These are phyloP conservation scores for Ochropacha duplaris DNA, from an alignment of 2,888 invertebrate species.

Conservation along the genomic window DNA sequence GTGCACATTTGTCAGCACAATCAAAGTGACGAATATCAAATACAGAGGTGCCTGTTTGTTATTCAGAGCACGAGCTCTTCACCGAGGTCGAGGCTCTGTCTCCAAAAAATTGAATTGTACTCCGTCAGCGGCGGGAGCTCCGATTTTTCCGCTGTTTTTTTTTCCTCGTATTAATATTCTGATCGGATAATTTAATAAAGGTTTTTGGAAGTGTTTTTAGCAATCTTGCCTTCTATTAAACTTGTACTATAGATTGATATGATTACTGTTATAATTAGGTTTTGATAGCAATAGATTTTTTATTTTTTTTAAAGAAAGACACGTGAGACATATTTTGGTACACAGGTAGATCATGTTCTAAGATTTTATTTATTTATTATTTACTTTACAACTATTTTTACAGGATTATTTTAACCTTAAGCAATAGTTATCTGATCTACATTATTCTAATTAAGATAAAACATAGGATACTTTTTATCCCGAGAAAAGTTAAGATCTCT, in stretches of 20 bases:
- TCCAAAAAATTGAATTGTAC: constrained; percentile 60
- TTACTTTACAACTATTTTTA: too few relatives aligned
- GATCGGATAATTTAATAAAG: constrained; percentile 1
- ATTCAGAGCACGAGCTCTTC: constrained; percentile 43
- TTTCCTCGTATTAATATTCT: constrained; percentile 38
- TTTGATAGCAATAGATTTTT: neutral
- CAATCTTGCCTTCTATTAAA: neutral
- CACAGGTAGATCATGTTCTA: too few relatives aligned
- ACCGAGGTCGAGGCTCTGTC: constrained; percentile 51
- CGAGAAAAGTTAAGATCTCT: too few relatives aligned
- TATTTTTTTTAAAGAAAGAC: too few relatives aligned
- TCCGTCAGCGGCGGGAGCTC: constrained; percentile 45
- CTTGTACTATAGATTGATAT: neutral
- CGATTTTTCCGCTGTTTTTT: constrained; percentile 50
- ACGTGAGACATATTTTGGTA: too few relatives aligned
- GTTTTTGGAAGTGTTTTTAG: neutral
- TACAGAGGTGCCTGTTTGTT: constrained; percentile 12
- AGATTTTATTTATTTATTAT: too few relatives aligned
- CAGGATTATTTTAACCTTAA: too few relatives aligned
- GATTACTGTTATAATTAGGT: neutral
- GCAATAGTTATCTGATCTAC: too few relatives aligned
- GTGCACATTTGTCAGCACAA: constrained; percentile 37
- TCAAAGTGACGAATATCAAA: constrained; percentile 39
- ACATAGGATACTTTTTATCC: too few relatives aligned
- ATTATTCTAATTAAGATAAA: too few relatives aligned